phyloP scores from a whole-genome alignment of 2,113 vertebrate species.

The Mormyrus lacerda region DNA sequence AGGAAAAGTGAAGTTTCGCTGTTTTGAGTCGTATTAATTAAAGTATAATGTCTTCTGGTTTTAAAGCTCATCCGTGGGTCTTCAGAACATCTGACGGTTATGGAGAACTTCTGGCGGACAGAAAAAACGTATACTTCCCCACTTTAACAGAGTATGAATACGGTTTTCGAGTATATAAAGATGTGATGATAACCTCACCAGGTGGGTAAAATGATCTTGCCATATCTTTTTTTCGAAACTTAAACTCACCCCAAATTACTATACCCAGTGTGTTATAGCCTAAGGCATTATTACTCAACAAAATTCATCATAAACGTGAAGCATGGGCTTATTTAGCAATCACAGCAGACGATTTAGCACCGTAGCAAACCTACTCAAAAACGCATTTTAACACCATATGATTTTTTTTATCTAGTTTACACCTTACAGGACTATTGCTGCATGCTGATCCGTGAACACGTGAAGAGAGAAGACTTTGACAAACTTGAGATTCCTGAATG shows the following conservation, averaged over 20 bases:
- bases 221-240: neutral
- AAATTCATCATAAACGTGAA: too few relatives aligned
- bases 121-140: neutral
- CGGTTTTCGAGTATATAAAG: neutral
- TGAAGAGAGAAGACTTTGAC: neutral
- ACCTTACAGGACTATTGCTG: neutral
- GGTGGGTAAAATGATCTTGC: neutral
- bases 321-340: neutral
- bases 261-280: too few relatives aligned
- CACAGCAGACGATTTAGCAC: neutral
- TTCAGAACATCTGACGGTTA: neutral
- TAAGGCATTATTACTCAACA: too few relatives aligned
- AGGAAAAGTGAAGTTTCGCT: neutral
- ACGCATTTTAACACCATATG: neutral
- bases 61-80: constrained; percentile 9
- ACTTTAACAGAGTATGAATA: neutral
- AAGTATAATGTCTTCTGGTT: neutral
- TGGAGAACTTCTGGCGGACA: neutral
- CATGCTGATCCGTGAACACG: neutral
- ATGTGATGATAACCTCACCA: neutral
- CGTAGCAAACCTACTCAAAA: neutral
- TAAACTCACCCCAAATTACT: too few relatives aligned
- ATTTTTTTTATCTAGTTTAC: neutral
- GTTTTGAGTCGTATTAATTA: neutral
- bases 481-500: constrained; percentile 5